Evolutionary conservation across 2,113 vertebrate genomes (phyloP), one percentile per base, ranked within the genome.

Genomic region (Anguilla japonica): DNA sequence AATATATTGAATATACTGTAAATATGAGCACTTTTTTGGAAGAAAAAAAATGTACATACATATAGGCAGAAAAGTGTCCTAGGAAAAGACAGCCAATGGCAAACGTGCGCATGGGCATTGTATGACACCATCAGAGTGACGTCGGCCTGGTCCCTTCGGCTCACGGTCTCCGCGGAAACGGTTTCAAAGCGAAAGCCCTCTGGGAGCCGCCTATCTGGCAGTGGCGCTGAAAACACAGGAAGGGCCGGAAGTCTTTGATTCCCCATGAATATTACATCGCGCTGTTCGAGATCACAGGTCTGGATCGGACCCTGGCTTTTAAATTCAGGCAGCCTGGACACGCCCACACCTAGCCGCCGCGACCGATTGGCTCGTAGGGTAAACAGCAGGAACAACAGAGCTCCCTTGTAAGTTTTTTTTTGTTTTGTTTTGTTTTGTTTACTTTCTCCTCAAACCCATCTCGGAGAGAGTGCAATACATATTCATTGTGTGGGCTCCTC

Each of bases 71-170:
- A 34, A 34, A 34, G 34, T 34, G 34, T 34, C 34, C 34, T 34
- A 34, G 34, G 34, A 87, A 88, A 90, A 88, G 89, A 86, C 92
- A 82, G 92, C 91, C 34, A 34, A 34, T 46, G 50, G 50, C 13
- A 53, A 7, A 53, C 9, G 50, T 53, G 50, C 13, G 50, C 13
- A 14, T 14, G 50, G 50, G 11, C 50, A 7, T 53, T 14, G 50
- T 89, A 89, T 87, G 92, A 89, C 89, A 91, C 89, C 91, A 86
- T 85, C 86, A 86, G 83, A 90, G 57, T 83, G 87, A 88, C 85
- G 88, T 88, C 85, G 88, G 84, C 88, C 91, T 93, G 92, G 93
- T 90, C 93, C 88, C 46, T 60, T 22, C 53, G 88, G 88, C 88
- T 67, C 87, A 90, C 88, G 89, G 80, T 89, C 79, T 89, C 85